Conservation (phyloP, 1,140 invertebrate species). For the Dufourea novaeangliae region DNA sequence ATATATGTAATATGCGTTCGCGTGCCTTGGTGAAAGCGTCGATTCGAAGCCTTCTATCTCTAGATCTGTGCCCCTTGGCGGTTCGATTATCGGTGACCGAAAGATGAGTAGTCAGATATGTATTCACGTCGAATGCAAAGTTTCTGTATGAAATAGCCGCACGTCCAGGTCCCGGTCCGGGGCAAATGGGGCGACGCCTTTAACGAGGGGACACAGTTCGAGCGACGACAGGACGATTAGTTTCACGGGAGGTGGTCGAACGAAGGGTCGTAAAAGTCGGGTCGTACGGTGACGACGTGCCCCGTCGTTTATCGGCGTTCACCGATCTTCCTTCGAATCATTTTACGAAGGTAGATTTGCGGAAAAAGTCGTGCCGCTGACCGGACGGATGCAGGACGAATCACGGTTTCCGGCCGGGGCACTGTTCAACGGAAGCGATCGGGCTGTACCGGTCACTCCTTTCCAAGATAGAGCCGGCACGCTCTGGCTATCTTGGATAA, state of each 20-base stretch:
- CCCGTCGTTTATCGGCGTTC: conserved; percentile 8
- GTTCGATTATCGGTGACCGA: background rate
- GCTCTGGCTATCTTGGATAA: conserved; percentile 34
- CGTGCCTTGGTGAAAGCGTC: no score
- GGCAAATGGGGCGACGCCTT: background rate
- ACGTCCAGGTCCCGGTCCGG: background rate
- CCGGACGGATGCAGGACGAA: conserved; percentile 48
- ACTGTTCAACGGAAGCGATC: conserved; percentile 36
- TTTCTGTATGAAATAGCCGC: background rate
- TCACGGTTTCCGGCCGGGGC: conserved; percentile 43
- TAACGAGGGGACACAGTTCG: conserved; percentile 19
- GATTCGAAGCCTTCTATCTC: no score
- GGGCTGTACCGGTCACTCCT: conserved; percentile 26
- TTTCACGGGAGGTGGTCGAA: conserved; percentile 57
- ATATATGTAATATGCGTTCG: no score
- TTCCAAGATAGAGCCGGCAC: conserved; percentile 27
- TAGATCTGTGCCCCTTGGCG: no score
- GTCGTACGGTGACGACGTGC: conserved; percentile 17
- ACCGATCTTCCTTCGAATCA: conserved; percentile 19
- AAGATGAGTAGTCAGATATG: background rate
- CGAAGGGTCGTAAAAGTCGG: conserved; percentile 31
- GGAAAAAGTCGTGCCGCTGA: conserved; percentile 50
- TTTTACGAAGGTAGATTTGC: conserved; percentile 29
- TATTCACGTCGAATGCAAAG: background rate
- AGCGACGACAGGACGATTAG: conserved; percentile 61